Evolutionary conservation across 2,888 invertebrate genomes (phyloP).

Genomic region (Ommatoiulus sabulosus): DNA sequence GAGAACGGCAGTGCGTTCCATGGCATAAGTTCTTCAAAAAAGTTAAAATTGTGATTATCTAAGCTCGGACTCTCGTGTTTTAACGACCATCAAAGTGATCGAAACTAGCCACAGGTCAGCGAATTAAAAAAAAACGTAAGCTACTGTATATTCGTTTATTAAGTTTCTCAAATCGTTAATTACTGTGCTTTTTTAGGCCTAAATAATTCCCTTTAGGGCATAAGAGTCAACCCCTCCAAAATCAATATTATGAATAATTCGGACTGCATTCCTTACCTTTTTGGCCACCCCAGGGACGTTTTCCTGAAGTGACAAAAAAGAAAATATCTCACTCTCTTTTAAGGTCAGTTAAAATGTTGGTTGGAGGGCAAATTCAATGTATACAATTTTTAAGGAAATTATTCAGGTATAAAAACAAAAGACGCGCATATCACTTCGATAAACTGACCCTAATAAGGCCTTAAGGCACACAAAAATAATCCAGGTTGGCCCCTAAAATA

Average conservation of each 20-base stretch:
- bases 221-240: slow-evolving; percentile 16
- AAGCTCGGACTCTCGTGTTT: background rate
- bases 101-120: background rate
- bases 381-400: too few species aligned
- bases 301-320: slow-evolving; percentile 56
- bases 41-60: background rate
- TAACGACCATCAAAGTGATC: background rate
- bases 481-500: too few species aligned
- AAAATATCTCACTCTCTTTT: slow-evolving; percentile 52
- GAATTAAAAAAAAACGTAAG: background rate
- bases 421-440: background rate
- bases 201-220: background rate
- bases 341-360: background rate
- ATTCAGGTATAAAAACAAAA: background rate
- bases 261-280: slow-evolving; percentile 53
- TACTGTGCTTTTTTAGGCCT: background rate
- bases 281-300: slow-evolving; percentile 53
- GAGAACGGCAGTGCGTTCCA: background rate
- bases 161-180: background rate
- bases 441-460: background rate
- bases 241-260: slow-evolving; percentile 32
- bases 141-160: background rate
- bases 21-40: too few species aligned
- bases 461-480: too few species aligned
- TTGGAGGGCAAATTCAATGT: background rate